Evolutionary conservation across 2,888 invertebrate species (phyloP).

Genomic region (Baccha elongata): DNA sequence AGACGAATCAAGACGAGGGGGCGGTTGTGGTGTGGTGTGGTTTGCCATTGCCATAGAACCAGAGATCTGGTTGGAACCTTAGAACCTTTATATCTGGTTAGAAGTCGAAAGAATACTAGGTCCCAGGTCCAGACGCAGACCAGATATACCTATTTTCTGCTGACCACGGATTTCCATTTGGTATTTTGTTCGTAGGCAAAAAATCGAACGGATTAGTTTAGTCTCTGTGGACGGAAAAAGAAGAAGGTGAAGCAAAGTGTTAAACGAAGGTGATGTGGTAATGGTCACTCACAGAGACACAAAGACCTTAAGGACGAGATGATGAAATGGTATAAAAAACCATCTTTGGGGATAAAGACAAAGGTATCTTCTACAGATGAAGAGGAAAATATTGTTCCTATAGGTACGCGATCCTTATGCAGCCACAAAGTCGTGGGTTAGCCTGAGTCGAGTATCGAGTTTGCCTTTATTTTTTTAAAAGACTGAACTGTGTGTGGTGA

Average conservation of each 20-base stretch:
- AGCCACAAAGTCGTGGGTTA: constrained; percentile 71
- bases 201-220: constrained; percentile 10
- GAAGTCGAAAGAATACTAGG: constrained; percentile 18
- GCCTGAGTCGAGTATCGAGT: constrained; percentile 36
- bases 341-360: constrained; percentile 5
- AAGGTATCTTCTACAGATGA: neutral
- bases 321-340: constrained; percentile 34
- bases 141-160: constrained; percentile 24
- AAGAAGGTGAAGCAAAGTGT: constrained; percentile 58
- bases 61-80: constrained; percentile 16
- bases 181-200: constrained; percentile 7
- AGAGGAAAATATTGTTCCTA: constrained; percentile 3
- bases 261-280: constrained; percentile 68
- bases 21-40: constrained; percentile 23
- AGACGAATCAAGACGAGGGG: constrained; percentile 5
- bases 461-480: constrained; percentile 2
- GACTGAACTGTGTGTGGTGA: neutral
- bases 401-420: constrained; percentile 70
- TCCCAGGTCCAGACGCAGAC: neutral
- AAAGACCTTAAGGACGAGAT: constrained; percentile 59
- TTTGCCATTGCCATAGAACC: constrained; percentile 7
- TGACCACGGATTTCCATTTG: constrained; percentile 65
- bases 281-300: constrained; percentile 40
- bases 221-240: constrained; percentile 12
- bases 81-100: constrained; percentile 52